Conservation (phyloP, 2,888 invertebrate genomes). For the Synergus japonicus region DNA sequence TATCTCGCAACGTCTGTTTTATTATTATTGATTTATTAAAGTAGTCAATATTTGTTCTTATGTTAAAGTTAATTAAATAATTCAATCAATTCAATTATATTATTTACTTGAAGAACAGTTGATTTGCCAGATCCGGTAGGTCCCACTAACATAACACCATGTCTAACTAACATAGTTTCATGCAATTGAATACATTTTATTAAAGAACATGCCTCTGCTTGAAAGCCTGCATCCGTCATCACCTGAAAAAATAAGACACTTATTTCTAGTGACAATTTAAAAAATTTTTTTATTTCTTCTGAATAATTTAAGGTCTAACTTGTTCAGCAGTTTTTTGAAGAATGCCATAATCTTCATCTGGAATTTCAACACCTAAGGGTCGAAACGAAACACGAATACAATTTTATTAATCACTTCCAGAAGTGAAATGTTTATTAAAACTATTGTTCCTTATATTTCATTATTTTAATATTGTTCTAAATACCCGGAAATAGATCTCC, state of each 20-base stretch:
- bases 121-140: constrained; percentile 94
- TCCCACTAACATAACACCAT: constrained; percentile 95
- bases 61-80: neutral
- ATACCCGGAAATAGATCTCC: constrained; percentile 91
- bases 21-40: constrained; percentile 16
- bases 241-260: constrained; percentile 64
- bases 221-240: constrained; percentile 81
- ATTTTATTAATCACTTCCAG: neutral
- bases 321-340: constrained; percentile 82
- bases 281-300: neutral
- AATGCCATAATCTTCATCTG: constrained; percentile 87
- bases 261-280: neutral
- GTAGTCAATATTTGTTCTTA: neutral
- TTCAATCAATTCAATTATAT: neutral
- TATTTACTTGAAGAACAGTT: constrained; percentile 83
- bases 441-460: neutral
- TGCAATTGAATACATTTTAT: constrained; percentile 90
- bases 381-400: neutral
- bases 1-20: constrained; percentile 83
- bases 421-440: neutral
- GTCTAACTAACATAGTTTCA: constrained; percentile 93
- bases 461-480: neutral
- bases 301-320: constrained; percentile 54
- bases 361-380: constrained; percentile 81
- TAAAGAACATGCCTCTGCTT: constrained; percentile 84